Evolutionary conservation across 2,113 vertebrate species (phyloP), one percentile per base, ranked within the genome.

Genomic region (Perca flavescens): DNA sequence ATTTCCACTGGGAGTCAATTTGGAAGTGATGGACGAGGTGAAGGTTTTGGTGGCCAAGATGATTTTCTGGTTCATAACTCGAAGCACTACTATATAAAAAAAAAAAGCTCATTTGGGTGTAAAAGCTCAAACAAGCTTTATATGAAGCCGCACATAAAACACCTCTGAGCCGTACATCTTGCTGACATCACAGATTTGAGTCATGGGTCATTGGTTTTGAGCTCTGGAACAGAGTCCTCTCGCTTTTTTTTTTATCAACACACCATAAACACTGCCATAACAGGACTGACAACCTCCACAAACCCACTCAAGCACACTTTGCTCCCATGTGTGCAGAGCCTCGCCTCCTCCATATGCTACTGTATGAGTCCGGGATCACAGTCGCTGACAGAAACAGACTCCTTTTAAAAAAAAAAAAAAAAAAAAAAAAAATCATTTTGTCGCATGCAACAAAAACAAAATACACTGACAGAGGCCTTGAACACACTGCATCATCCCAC

Each of bases 21-120:
- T 81, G 56, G 65, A 78, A 21, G 72, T 89, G 87, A 93, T 86
- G 77, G 76, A 89, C 11, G 78, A 77, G 72, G 58, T 58, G 84
- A 82, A 62, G 43, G 57, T 83, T 74, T 75, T 60, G 40, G 63
- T 36, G 61, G 67, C 61, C 40, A 0, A 36, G 60, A 80, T 57
- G 54, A 84, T 81, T 83, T 89, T 86, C 78, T 75, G 79, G 53
- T 79, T 78, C 83, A 66, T 82, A 82, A 85, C 74, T 86, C 40
- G 52, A 25, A 69, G 71, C 53, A 72, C 58, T 16, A 21, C 67
- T 21, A 62, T 69, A 76, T 60, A 70, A 69, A 36, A 31, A 69
- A 57, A 74, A 57, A 50, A 61, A 52, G 5, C 72, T 74, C 52
- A 66, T 89, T 64, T 84, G 64, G 74, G 80, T 69, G 52, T 79